Evolutionary conservation across 2,113 vertebrate genomes (phyloP), one percentile per base, ranked within the genome.

Genomic region (Hirundichthys speculiger): DNA sequence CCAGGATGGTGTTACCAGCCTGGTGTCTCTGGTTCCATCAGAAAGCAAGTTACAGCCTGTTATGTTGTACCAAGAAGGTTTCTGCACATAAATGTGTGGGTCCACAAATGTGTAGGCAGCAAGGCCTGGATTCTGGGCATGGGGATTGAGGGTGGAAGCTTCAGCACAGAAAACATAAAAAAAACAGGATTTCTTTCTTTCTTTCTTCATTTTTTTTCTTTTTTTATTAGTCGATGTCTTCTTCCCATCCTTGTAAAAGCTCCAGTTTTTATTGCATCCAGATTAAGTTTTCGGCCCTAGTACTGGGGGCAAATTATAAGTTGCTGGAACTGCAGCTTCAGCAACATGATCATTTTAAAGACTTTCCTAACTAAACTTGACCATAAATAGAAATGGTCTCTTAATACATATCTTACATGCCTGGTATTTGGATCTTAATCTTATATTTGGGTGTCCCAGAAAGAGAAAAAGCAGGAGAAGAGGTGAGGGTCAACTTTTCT

Each of bases 61-160:
- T 77, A 96, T 93, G 38, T 94, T 94, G 85, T 85, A 95, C 16
- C 91, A 92, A 0, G 95, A 95, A 2, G 93, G 79, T 42, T 91
- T 95, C 1, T 65, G 1, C 63, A 83, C 93, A 85, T 93, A 96
- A 53, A 88, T 9, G 10, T 62, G 39, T 0, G 93, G 70, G 19
- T 90, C 92, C 48, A 95, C 93, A 54, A 85, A 80, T 30, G 83
- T 91, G 75, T 97, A 96, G 22, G 92, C 85, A 56, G 93, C 94
- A 41, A 94, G 96, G 0, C 94, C 95, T 0, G 95, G 96, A 21
- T 92, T 95, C 95, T 97, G 43, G 18, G 9, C n/a, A n/a, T n/a
- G n/a, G n/a, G n/a, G n/a, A n/a, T n/a, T n/a, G n/a, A n/a, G n/a
- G n/a, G n/a, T n/a, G n/a, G n/a, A 25, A 30, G 62, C 9, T 55